These are phyloP conservation scores for Brachyalestes nurse DNA, from an alignment of 2,797 vertebrate species.

Conservation along the genomic window DNA sequence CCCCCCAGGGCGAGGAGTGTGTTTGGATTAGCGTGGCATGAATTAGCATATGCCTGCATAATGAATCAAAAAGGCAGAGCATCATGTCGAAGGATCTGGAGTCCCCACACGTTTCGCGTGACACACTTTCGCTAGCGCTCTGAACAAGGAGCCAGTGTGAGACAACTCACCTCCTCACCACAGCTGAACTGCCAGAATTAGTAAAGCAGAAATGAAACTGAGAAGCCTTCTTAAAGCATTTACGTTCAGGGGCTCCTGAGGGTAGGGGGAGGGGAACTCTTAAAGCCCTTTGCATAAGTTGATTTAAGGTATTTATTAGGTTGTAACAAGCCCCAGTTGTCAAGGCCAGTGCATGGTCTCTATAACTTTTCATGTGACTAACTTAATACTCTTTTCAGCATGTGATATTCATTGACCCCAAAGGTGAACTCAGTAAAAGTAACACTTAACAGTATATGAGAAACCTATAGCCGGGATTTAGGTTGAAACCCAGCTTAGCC, in stretches of 20 bases:
- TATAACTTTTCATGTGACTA: neutral
- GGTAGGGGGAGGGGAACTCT: neutral
- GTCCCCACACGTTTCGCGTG: slow-evolving; percentile 37
- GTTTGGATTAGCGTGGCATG: slow-evolving; percentile 49
- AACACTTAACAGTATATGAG: neutral
- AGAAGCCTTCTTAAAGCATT: neutral
- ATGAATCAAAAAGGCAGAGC: slow-evolving; percentile 51
- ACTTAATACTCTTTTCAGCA: no score
- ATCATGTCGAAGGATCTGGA: slow-evolving; percentile 38
- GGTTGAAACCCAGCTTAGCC: slow-evolving; percentile 4
- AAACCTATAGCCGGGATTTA: neutral
- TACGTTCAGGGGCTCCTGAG: neutral
- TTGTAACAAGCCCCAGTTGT: neutral
- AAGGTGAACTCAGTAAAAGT: neutral
- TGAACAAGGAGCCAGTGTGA: slow-evolving; percentile 49
- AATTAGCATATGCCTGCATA: slow-evolving; percentile 63
- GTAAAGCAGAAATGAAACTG: neutral
- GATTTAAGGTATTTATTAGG: neutral
- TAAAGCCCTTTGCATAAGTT: neutral
- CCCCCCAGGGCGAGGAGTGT: slow-evolving; percentile 22
- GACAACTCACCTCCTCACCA: slow-evolving; percentile 14
- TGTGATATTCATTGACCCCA: neutral
- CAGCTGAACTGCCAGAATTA: neutral
- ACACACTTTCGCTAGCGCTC: slow-evolving; percentile 40
- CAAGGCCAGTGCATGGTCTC: neutral